Evolutionary conservation across 2,113 vertebrate genomes (phyloP).

Genomic region (Felis catus): DNA sequence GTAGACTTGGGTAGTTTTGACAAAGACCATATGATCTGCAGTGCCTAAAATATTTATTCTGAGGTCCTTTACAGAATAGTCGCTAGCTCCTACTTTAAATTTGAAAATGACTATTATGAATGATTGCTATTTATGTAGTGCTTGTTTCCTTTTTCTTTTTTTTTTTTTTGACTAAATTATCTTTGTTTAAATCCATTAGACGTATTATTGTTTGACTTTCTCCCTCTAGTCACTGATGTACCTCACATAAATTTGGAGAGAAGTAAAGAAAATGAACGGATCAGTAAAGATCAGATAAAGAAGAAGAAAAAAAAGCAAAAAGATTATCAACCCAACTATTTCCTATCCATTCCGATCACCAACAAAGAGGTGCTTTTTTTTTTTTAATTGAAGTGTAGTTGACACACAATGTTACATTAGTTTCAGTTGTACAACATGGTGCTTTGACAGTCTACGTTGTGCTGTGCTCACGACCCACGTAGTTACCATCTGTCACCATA

Average conservation of each 20-base stretch:
- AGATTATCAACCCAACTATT: slow-evolving; percentile 92
- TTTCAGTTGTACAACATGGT: background rate
- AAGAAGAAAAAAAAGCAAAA: slow-evolving; percentile 88
- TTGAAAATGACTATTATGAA: background rate
- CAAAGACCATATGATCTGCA: background rate
- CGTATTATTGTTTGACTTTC: slow-evolving; percentile 29
- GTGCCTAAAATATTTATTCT: background rate
- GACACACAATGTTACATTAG: background rate
- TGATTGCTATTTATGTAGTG: background rate
- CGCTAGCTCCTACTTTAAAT: background rate
- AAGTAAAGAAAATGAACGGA: slow-evolving; percentile 84
- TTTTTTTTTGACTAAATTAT: background rate
- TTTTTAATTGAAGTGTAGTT: background rate
- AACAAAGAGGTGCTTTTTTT: slow-evolving; percentile 85
- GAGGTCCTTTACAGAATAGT: background rate
- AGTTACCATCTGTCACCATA: background rate
- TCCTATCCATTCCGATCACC: slow-evolving; percentile 94
- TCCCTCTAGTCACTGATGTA: slow-evolving; percentile 81
- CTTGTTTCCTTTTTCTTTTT: background rate
- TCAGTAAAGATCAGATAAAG: slow-evolving; percentile 83
- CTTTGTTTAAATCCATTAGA: background rate
- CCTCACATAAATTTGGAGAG: slow-evolving; percentile 84
- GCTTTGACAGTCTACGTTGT: background rate
- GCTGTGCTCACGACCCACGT: accelerated
- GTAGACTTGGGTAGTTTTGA: background rate